phyloP scores from a whole-genome alignment of 64 coral and sea anemone genomes.

The Hydrozoanthus tunicans region DNA sequence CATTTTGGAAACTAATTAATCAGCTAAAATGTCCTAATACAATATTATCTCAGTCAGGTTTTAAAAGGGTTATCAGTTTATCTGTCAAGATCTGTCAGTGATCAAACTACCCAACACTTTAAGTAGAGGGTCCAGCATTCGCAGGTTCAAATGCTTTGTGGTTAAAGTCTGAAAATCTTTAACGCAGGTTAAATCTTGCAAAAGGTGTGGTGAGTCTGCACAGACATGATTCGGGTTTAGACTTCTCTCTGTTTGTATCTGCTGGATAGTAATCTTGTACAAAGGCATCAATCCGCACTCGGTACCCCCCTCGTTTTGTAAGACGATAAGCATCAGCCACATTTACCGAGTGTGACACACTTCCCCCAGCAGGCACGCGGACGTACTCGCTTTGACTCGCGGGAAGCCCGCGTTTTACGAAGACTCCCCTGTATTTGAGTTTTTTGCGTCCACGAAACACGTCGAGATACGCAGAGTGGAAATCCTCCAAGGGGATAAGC shows the following conservation, averaged over 20 bases:
- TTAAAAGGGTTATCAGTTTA: too few relatives aligned
- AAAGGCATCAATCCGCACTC: background rate
- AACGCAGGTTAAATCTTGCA: background rate
- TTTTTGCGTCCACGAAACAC: background rate
- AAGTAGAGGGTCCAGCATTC: too few relatives aligned
- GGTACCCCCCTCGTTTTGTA: background rate
- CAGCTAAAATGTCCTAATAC: too few relatives aligned
- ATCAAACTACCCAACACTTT: too few relatives aligned
- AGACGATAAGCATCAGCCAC: background rate
- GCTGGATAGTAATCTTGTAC: slow-evolving; percentile 12
- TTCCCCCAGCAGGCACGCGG: background rate
- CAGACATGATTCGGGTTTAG: background rate
- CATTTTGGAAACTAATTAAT: too few relatives aligned
- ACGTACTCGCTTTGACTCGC: background rate
- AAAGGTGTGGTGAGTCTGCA: background rate
- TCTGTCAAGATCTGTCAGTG: too few relatives aligned
- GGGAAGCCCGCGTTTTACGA: background rate
- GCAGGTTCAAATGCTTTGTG: too few relatives aligned
- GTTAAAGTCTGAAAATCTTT: background rate
- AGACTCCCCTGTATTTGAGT: background rate
- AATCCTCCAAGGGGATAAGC: background rate
- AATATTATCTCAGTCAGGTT: too few relatives aligned
- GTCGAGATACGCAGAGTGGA: background rate
- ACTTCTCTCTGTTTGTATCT: background rate
- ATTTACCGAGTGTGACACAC: background rate